Evolutionary conservation across 2,888 invertebrate species (phyloP).

Genomic region (Conchocele bisecta): DNA sequence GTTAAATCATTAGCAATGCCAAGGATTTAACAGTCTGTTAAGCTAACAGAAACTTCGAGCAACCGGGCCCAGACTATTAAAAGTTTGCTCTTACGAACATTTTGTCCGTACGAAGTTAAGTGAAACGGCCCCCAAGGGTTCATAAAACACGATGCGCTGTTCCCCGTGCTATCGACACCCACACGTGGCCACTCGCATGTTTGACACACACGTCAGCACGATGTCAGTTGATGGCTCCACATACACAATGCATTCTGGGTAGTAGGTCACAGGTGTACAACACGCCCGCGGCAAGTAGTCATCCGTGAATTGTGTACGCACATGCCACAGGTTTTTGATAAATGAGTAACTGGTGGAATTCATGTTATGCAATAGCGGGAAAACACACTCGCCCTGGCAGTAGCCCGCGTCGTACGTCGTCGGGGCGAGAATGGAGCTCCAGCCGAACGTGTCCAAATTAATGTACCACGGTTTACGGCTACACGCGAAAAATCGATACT

Average conservation of each 20-base stretch:
- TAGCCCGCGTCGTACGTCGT: conserved; percentile 16
- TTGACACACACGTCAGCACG: conserved; percentile 14
- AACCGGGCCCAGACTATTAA: no score
- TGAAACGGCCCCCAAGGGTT: no score
- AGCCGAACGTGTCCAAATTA: conserved; percentile 22
- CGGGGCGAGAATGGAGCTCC: conserved; percentile 33
- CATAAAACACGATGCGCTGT: no score
- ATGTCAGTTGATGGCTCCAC: neutral
- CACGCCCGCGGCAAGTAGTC: conserved; percentile 23
- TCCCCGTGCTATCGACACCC: conserved; percentile 40
- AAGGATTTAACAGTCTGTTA: no score
- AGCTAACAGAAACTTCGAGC: no score
- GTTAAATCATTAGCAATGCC: no score
- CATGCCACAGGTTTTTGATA: conserved; percentile 36
- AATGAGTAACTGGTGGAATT: conserved; percentile 46
- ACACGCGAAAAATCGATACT: neutral
- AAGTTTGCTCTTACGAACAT: no score
- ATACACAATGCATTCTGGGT: conserved; percentile 20
- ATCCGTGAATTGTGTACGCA: neutral
- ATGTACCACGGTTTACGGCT: conserved; percentile 30
- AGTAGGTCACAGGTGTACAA: conserved; percentile 37
- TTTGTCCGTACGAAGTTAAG: no score
- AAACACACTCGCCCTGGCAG: conserved; percentile 28
- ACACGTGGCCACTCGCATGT: conserved; percentile 43
- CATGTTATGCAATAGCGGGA: conserved; percentile 13